A percentile compares a stretch with the other conserved stretches of the same genome.
Conservation (phyloP, 2,888 invertebrate species). For the Melieria picta region DNA sequence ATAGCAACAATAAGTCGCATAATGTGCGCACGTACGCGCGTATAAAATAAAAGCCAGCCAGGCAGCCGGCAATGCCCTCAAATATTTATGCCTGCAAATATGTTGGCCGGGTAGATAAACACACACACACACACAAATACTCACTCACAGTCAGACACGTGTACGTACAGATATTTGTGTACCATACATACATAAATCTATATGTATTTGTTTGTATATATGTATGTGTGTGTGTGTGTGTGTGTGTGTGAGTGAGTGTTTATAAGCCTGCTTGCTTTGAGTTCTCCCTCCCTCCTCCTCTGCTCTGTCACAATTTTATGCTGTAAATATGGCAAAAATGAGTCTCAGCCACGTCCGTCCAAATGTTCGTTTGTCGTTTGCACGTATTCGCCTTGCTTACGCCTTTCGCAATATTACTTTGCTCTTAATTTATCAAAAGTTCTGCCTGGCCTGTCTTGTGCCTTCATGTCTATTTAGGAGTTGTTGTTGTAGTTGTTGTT, state of each 20-base stretch:
- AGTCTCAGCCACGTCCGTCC: no score
- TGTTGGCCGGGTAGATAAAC: background rate
- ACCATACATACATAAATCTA: background rate
- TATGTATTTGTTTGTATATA: background rate
- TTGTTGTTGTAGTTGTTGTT: no score
- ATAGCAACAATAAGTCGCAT: no score
- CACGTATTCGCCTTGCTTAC: no score
- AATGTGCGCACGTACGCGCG: no score
- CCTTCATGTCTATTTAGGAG: no score
- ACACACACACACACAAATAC: background rate
- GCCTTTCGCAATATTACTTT: no score
- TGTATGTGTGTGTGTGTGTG: background rate
- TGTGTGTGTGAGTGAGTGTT: background rate
- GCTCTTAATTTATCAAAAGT: no score
- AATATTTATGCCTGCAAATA: background rate
- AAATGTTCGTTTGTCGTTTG: no score
- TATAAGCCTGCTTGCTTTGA: background rate
- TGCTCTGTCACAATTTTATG: no score
- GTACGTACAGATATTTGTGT: background rate
- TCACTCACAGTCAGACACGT: background rate
- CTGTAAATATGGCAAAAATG: no score
- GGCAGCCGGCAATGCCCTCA: background rate
- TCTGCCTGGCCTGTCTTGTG: no score
- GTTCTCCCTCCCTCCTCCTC: background rate
- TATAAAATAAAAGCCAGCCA: background rate